Conservation (phyloP, 2,888 invertebrate genomes). For the Oeneis ivallda region DNA sequence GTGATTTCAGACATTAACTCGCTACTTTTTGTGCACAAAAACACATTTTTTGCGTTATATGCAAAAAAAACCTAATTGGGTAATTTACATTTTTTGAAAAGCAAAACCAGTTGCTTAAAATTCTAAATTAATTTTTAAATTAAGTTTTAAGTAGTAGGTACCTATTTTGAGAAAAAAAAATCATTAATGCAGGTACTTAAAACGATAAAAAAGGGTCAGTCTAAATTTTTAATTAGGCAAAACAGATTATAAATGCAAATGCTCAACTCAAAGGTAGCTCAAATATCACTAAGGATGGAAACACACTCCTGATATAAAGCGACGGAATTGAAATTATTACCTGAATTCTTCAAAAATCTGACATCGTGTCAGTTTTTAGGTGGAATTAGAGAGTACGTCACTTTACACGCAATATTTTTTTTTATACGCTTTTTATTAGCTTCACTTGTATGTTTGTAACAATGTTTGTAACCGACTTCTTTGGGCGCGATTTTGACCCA, state of each 20-base stretch:
- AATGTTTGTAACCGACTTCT: too few species aligned
- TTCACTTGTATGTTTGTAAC: too few species aligned
- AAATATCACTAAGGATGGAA: not conserved
- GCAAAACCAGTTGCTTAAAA: not conserved
- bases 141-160: not conserved
- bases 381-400: too few species aligned
- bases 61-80: not conserved
- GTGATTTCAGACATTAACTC: not conserved
- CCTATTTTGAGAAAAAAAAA: too few species aligned
- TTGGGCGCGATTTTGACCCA: too few species aligned
- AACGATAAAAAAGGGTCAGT: not conserved
- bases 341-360: too few species aligned
- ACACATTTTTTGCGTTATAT: not conserved
- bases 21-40: not conserved
- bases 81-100: not conserved
- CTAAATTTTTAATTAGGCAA: slow-evolving; percentile 7
- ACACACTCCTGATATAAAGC: not conserved
- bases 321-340: not conserved
- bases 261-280: not conserved
- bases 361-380: too few species aligned
- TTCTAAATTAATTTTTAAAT: not conserved
- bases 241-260: slow-evolving; percentile 24
- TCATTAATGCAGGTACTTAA: too few species aligned
- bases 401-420: too few species aligned
- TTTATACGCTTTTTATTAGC: too few species aligned